Conservation (phyloP, 2,888 invertebrate species). For the Cosmopolites sordidus region DNA sequence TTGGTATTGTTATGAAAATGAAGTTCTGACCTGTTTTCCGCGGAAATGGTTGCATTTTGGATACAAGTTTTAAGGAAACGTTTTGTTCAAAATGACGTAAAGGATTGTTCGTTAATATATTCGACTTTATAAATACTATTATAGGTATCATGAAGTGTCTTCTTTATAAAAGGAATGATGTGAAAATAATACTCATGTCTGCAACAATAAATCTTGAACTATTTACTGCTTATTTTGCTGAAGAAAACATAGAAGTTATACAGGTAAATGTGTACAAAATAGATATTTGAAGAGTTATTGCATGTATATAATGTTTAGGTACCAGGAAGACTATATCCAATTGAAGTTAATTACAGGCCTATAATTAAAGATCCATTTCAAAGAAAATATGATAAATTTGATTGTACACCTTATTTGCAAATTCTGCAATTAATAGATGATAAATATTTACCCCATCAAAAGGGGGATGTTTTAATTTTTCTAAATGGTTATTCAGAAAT, state of each 20-base stretch:
- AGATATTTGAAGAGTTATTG: too few relatives aligned
- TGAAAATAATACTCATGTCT: conserved; percentile 95
- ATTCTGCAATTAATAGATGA: conserved; percentile 89
- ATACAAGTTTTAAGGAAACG: too few relatives aligned
- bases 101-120: too few relatives aligned
- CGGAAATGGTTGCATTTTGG: too few relatives aligned
- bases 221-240: conserved; percentile 84
- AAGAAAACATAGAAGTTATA: conserved; percentile 64
- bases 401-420: conserved; percentile 89
- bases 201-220: conserved; percentile 96
- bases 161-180: conserved; percentile 68
- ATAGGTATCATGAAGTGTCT: conserved; percentile 92
- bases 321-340: conserved; percentile 91
- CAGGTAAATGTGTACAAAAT: conserved; percentile 55
- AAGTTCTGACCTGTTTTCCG: too few relatives aligned
- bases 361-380: conserved; percentile 57
- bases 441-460: conserved; percentile 64
- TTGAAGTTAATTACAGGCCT: conserved; percentile 83
- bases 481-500: conserved; percentile 91
- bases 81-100: too few relatives aligned
- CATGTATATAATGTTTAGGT: conserved; percentile 23
- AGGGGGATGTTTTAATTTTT: conserved; percentile 91
- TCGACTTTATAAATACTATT: conserved; percentile 47
- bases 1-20: too few relatives aligned
- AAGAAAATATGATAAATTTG: conserved; percentile 68